Evolutionary conservation across 2,797 vertebrate genomes (phyloP).

Genomic region (Lemur catta): DNA sequence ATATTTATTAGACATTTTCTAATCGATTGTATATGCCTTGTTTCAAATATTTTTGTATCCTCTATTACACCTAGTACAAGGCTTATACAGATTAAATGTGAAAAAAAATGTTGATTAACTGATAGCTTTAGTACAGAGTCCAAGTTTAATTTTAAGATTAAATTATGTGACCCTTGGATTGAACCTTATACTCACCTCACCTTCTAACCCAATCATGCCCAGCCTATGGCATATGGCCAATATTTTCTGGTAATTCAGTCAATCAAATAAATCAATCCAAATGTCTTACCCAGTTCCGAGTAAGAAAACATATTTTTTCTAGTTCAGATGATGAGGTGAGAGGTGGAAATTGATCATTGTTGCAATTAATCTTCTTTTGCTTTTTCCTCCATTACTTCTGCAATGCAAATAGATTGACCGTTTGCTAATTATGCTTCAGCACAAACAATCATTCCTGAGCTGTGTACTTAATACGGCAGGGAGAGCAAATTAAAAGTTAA

Average conservation of each 20-base stretch:
- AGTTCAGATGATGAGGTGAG: not conserved
- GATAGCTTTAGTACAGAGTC: not conserved
- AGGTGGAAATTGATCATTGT: not conserved
- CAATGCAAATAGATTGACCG: not conserved
- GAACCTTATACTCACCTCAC: not conserved
- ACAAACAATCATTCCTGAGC: not conserved
- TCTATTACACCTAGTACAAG: not conserved
- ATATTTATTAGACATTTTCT: not conserved
- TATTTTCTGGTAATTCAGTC: not conserved
- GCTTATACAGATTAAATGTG: not conserved
- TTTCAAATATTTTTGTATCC: not conserved
- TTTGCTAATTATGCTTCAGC: not conserved
- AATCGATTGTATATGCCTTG: not conserved
- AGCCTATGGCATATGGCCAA: not conserved
- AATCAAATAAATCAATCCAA: slow-evolving; percentile 19
- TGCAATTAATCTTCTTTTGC: not conserved
- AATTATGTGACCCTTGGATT: not conserved
- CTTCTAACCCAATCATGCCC: not conserved
- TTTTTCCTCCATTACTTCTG: not conserved
- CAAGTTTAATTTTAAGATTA: slow-evolving; percentile 41
- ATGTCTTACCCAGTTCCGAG: not conserved
- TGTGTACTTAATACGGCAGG: not conserved
- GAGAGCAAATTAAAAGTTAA: slow-evolving; percentile 32
- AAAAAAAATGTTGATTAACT: not conserved
- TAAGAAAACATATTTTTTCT: not conserved